phyloP scores from a whole-genome alignment of 2,888 invertebrate genomes.

The Hyposoter dolosus region DNA sequence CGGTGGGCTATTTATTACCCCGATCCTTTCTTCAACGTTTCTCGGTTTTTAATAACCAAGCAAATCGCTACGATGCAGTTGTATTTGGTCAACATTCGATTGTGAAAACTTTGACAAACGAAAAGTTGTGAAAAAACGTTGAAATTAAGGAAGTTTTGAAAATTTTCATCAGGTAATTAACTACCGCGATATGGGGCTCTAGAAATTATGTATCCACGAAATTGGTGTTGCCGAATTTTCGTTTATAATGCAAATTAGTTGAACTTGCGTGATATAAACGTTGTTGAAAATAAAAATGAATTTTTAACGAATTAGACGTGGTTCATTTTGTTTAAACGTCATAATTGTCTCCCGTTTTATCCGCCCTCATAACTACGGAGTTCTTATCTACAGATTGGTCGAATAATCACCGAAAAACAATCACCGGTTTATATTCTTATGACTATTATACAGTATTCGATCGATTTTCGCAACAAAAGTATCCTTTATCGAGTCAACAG shows the following conservation, averaged over 20 bases:
- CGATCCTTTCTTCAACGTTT: background rate
- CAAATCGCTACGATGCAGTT: too few species aligned
- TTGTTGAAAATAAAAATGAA: background rate
- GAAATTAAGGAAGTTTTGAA: background rate
- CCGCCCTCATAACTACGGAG: constrained; percentile 29
- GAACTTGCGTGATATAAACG: background rate
- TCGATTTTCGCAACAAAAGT: constrained; percentile 54
- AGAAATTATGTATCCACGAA: background rate
- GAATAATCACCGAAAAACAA: constrained; percentile 39
- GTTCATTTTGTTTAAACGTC: background rate
- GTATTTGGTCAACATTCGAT: background rate
- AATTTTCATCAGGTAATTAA: background rate
- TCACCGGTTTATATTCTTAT: constrained; percentile 48
- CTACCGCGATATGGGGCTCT: background rate
- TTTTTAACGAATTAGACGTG: background rate
- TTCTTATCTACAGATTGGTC: constrained; percentile 54
- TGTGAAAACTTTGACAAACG: background rate
- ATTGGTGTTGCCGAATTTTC: background rate
- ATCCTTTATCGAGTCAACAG: constrained; percentile 68
- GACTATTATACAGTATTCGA: constrained; percentile 55
- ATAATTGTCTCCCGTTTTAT: background rate
- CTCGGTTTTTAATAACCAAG: background rate
- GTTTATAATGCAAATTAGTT: background rate
- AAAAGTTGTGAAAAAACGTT: background rate
- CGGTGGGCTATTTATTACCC: background rate